Evolutionary conservation across 2,888 invertebrate species (phyloP).

Genomic region (Macaria liturata): DNA sequence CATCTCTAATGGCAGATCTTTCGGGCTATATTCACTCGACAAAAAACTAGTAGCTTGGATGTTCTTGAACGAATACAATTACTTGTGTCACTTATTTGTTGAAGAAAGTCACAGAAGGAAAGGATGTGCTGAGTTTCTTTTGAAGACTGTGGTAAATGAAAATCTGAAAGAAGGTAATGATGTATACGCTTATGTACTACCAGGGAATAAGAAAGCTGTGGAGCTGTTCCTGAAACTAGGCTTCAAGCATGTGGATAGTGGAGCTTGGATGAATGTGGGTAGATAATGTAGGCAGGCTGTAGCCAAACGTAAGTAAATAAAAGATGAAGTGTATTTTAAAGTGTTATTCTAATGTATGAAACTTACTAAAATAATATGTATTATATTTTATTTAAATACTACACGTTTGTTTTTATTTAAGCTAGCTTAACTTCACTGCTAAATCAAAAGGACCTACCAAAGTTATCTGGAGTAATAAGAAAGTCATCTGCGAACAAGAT

Average conservation of each 20-base stretch:
- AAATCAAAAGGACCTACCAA: too few relatives aligned
- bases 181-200: slow-evolving; percentile 36
- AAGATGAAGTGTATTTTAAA: too few relatives aligned
- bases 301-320: too few relatives aligned
- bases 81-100: slow-evolving; percentile 39
- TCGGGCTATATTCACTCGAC: slow-evolving; percentile 38
- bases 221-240: slow-evolving; percentile 37
- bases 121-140: slow-evolving; percentile 39
- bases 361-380: too few relatives aligned
- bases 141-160: slow-evolving; percentile 38
- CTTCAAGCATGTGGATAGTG: slow-evolving; percentile 33
- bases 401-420: too few relatives aligned
- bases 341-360: too few relatives aligned
- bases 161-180: slow-evolving; percentile 36
- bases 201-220: slow-evolving; percentile 35
- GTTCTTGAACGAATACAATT: slow-evolving; percentile 42
- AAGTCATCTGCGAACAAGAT: too few relatives aligned
- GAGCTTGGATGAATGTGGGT: slow-evolving; percentile 25
- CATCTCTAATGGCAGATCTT: slow-evolving; percentile 32
- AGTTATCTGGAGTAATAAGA: too few relatives aligned
- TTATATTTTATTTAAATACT: too few relatives aligned
- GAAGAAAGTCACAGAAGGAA: slow-evolving; percentile 36
- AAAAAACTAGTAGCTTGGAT: slow-evolving; percentile 40
- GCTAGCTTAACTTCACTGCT: too few relatives aligned
- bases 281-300: neutral